Conservation (phyloP, 1,140 invertebrate genomes). For the Lethrus apterus region DNA sequence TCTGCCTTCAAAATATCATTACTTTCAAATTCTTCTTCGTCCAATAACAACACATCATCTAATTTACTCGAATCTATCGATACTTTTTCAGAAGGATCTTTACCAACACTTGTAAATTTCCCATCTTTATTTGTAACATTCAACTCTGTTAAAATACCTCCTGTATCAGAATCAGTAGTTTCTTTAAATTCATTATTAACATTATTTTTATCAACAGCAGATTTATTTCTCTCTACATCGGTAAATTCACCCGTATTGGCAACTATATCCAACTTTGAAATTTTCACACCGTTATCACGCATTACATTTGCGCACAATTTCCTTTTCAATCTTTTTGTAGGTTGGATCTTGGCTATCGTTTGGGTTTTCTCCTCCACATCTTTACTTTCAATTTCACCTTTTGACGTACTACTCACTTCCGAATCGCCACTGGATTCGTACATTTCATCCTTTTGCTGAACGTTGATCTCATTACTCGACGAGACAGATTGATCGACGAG, state of each 20-base stretch:
- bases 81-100: not conserved
- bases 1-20: conserved; percentile 30
- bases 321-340: conserved; percentile 11
- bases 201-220: not conserved
- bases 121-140: conserved; percentile 4
- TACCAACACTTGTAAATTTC: too few relatives aligned
- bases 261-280: too few relatives aligned
- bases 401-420: conserved; percentile 30
- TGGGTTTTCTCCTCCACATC: conserved; percentile 6
- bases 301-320: conserved; percentile 11
- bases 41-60: conserved; percentile 33
- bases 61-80: conserved; percentile 13
- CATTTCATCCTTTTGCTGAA: not conserved
- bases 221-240: too few relatives aligned
- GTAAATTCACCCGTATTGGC: too few relatives aligned
- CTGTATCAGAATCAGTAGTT: conserved; percentile 6
- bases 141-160: conserved; percentile 9
- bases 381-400: conserved; percentile 17
- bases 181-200: conserved; percentile 2
- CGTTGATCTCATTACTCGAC: conserved; percentile 16
- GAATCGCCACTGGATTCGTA: conserved; percentile 15
- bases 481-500: not conserved
- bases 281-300: not conserved
- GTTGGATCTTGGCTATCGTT: not conserved
- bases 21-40: conserved; percentile 33